Conservation (phyloP, 2,888 invertebrate genomes). For the Autographa pulchrina region DNA sequence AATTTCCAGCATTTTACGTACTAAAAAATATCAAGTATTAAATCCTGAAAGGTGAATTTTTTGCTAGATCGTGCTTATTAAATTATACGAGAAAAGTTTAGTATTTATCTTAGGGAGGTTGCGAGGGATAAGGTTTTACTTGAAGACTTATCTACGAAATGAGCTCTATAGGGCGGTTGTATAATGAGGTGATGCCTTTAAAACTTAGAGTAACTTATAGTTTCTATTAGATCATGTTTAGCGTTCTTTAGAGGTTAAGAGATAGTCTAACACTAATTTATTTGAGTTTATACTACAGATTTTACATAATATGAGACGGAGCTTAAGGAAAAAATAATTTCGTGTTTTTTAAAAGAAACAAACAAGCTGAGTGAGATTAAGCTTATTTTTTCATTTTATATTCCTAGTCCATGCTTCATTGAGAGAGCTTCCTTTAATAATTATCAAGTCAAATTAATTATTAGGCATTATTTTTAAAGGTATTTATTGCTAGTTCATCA, state of each 20-base stretch:
- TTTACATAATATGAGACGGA: background rate
- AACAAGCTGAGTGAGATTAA: too few relatives aligned
- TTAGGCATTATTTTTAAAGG: too few relatives aligned
- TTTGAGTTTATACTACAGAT: background rate
- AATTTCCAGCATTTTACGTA: constrained; percentile 8
- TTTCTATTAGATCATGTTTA: background rate
- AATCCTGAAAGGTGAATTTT: constrained; percentile 17
- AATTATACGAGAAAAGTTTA: constrained; percentile 24
- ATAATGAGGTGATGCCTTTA: constrained; percentile 24
- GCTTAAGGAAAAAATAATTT: background rate
- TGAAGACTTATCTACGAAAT: constrained; percentile 25
- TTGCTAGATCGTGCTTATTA: constrained; percentile 13
- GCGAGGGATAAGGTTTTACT: constrained; percentile 14
- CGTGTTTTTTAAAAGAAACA: too few relatives aligned
- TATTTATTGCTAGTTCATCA: too few relatives aligned
- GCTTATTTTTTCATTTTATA: too few relatives aligned
- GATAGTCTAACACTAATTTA: background rate
- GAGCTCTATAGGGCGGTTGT: constrained; percentile 28
- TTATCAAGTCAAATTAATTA: too few relatives aligned
- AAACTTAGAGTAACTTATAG: constrained; percentile 15
- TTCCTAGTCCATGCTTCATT: too few relatives aligned
- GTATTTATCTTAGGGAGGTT: constrained; percentile 15
- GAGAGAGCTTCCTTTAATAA: too few relatives aligned
- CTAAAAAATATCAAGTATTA: constrained; percentile 5
- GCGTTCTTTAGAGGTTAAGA: background rate